Percentiles rank a stretch among this genome's conserved stretches.
phyloP scores from a whole-genome alignment of 2,797 vertebrate genomes.

The Rachycentron canadum region DNA sequence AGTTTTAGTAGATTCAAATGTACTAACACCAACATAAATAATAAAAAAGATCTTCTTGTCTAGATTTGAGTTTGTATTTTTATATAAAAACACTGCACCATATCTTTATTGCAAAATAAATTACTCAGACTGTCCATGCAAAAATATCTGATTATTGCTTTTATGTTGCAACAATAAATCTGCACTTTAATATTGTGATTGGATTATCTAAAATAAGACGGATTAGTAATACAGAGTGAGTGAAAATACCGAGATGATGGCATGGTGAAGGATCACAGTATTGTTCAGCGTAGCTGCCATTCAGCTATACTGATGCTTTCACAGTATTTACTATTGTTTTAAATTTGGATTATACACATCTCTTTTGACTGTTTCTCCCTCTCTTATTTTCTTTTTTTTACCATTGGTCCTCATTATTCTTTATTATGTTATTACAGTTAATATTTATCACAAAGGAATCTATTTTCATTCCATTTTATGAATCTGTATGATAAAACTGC shows the following conservation, averaged over 20 bases:
- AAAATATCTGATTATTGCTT: not conserved
- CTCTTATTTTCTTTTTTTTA: slow-evolving; percentile 11
- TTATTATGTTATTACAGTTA: slow-evolving; percentile 5
- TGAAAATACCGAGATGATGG: not conserved
- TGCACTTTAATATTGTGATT: slow-evolving; percentile 6
- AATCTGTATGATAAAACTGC: not conserved
- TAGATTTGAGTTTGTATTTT: not conserved
- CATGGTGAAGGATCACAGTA: slow-evolving; percentile 2
- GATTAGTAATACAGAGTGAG: not conserved
- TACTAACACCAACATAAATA: not conserved
- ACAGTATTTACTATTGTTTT: slow-evolving; percentile 5
- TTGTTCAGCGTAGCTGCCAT: not conserved
- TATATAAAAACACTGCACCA: not conserved
- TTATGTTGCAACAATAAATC: slow-evolving; percentile 1
- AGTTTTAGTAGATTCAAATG: not conserved
- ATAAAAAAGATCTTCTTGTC: not conserved
- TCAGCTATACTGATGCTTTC: slow-evolving; percentile 2
- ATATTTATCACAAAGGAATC: slow-evolving; percentile 16
- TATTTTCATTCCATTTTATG: not conserved
- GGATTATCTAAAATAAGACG: slow-evolving; percentile 2
- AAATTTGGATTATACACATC: not conserved
- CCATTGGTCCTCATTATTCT: slow-evolving; percentile 13
- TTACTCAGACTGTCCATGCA: not conserved
- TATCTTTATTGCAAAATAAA: not conserved
- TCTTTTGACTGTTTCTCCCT: not conserved